Evolutionary conservation across 2,797 vertebrate genomes (phyloP).

Genomic region (Eremophila alpestris): DNA sequence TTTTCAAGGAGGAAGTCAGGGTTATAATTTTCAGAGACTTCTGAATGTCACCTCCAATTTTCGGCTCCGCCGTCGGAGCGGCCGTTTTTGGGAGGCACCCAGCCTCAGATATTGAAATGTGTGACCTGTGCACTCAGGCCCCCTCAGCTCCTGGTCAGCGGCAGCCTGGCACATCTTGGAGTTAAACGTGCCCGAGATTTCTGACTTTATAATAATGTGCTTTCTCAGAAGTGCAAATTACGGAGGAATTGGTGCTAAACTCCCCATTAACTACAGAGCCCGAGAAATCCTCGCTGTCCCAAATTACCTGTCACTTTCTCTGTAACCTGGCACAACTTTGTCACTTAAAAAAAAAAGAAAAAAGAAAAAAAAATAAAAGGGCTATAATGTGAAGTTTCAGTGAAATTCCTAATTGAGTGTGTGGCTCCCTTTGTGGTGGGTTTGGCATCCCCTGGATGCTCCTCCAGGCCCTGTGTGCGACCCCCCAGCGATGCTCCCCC

Average conservation of each 20-base stretch:
- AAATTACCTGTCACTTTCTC: slow-evolving; percentile 83
- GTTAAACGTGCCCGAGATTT: slow-evolving; percentile 77
- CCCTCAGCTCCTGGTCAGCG: slow-evolving; percentile 73
- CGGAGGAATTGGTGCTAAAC: slow-evolving; percentile 81
- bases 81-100: slow-evolving; percentile 70
- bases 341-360: neutral
- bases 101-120: slow-evolving; percentile 81
- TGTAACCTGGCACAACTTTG: slow-evolving; percentile 62
- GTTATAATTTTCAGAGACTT: slow-evolving; percentile 84
- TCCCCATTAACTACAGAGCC: slow-evolving; percentile 79
- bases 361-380: neutral
- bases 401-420: slow-evolving; percentile 67
- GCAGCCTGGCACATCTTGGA: slow-evolving; percentile 69
- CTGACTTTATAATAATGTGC: slow-evolving; percentile 79
- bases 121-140: slow-evolving; percentile 72
- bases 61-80: slow-evolving; percentile 71
- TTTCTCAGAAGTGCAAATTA: slow-evolving; percentile 83
- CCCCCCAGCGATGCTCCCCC: neutral
- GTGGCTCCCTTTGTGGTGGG: neutral
- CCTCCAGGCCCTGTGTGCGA: neutral
- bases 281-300: slow-evolving; percentile 73
- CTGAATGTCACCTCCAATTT: slow-evolving; percentile 85
- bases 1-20: slow-evolving; percentile 81
- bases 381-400: slow-evolving; percentile 59
- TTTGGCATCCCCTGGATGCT: neutral